Percentiles rank a stretch among this genome's conserved stretches.
Evolutionary conservation across 37 sponge, comb jelly and placozoan species (phyloP).

Genomic region (Agelas oroides): DNA sequence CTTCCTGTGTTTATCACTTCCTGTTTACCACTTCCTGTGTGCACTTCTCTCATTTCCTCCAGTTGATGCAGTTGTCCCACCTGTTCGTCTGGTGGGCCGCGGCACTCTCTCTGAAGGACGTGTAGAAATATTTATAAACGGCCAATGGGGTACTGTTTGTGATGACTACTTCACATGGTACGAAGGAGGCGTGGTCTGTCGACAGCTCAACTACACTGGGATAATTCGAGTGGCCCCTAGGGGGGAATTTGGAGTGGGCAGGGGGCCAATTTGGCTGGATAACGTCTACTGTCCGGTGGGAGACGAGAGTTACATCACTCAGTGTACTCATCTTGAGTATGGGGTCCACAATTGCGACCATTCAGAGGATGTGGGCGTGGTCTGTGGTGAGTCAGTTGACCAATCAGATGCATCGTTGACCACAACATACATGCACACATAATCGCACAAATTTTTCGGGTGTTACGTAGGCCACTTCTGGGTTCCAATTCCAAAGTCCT

Average conservation of each 20-base stretch:
- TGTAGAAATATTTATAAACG: conserved; percentile 8
- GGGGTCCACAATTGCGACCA: conserved; percentile 16
- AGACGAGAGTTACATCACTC: not conserved
- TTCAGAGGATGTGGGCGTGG: conserved; percentile 24
- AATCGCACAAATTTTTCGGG: too few species aligned
- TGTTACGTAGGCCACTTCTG: too few species aligned
- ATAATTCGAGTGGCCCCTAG: not conserved
- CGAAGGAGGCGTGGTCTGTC: conserved; percentile 11
- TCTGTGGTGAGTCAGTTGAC: too few species aligned
- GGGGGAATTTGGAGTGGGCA: conserved; percentile 2
- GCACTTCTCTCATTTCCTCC: not conserved
- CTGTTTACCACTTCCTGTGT: too few species aligned
- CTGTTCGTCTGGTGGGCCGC: conserved; percentile 3
- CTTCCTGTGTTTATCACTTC: too few species aligned
- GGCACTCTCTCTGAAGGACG: conserved; percentile 1
- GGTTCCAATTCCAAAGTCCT: too few species aligned
- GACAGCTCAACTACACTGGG: not conserved
- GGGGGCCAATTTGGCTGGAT: conserved; percentile 3
- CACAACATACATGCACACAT: too few species aligned
- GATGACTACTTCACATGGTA: conserved; percentile 13
- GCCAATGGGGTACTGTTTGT: conserved; percentile 23
- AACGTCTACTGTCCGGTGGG: not conserved
- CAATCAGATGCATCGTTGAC: too few species aligned
- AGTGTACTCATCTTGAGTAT: conserved; percentile 8
- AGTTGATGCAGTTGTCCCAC: not conserved